These are phyloP conservation scores for Dryococelus australis DNA, from an alignment of 2,888 invertebrate genomes.

Conservation along the genomic window DNA sequence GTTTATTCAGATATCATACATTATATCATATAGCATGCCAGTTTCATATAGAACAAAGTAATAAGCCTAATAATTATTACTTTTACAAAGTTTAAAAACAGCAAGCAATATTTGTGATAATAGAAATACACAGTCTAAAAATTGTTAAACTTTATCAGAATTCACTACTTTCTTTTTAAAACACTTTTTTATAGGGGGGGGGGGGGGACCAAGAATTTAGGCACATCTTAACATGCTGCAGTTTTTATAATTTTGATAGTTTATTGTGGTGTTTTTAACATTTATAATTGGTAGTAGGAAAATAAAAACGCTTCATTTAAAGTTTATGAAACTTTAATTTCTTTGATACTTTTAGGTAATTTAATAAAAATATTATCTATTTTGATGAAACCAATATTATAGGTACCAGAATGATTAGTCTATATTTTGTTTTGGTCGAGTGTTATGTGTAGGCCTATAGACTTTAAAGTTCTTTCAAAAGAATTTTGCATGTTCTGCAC, in stretches of 20 bases:
- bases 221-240: too few relatives aligned
- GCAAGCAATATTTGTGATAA: not conserved
- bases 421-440: not conserved
- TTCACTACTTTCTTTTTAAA: not conserved
- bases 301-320: not conserved
- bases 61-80: not conserved
- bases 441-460: not conserved
- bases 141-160: not conserved
- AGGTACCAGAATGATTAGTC: not conserved
- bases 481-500: not conserved
- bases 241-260: too few relatives aligned
- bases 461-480: constrained; percentile 3
- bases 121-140: not conserved
- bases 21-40: not conserved
- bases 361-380: not conserved
- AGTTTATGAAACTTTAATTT: not conserved
- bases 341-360: not conserved
- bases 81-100: not conserved
- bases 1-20: not conserved
- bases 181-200: too few relatives aligned
- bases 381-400: not conserved
- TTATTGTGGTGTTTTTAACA: not conserved
- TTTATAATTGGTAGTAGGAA: not conserved
- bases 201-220: too few relatives aligned
- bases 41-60: not conserved